Conservation (phyloP, 2,113 vertebrate species). For the Percopsis transmontana region DNA sequence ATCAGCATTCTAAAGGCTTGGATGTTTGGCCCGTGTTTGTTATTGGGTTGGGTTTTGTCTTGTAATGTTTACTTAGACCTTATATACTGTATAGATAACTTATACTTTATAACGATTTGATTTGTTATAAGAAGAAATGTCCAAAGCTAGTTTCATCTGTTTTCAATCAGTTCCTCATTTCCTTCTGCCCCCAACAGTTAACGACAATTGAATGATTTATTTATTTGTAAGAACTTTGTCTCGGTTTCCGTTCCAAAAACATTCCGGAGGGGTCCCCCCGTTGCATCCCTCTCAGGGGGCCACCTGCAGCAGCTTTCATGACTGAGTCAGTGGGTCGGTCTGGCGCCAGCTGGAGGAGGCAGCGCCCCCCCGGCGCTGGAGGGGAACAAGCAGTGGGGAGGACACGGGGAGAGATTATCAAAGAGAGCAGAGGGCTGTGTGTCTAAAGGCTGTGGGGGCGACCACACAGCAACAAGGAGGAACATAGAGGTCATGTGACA, state of each 20-base stretch:
- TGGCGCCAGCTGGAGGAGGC: conserved; percentile 45
- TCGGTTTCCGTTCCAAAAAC: not conserved
- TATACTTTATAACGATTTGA: too few relatives aligned
- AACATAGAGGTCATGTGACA: conserved; percentile 22
- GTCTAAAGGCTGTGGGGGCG: conserved; percentile 44
- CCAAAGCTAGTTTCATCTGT: too few relatives aligned
- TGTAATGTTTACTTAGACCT: too few relatives aligned
- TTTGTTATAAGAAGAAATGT: too few relatives aligned
- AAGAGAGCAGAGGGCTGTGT: conserved; percentile 52
- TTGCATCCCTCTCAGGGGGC: conserved; percentile 9
- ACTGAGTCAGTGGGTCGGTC: conserved; percentile 38
- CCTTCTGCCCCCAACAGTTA: too few relatives aligned
- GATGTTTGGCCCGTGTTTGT: not conserved
- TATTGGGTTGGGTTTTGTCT: not conserved
- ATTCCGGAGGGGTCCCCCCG: not conserved
- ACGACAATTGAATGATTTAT: too few relatives aligned
- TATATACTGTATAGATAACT: too few relatives aligned
- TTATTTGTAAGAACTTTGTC: too few relatives aligned
- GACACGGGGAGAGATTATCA: conserved; percentile 56
- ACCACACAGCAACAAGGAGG: conserved; percentile 37
- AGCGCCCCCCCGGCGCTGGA: conserved; percentile 31
- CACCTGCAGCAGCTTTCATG: conserved; percentile 26
- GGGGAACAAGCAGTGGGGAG: conserved; percentile 43
- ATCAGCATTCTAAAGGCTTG: not conserved
- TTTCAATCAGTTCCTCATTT: too few relatives aligned